Conservation (phyloP, 1,140 invertebrate species). For the Drosophila burlai region DNA sequence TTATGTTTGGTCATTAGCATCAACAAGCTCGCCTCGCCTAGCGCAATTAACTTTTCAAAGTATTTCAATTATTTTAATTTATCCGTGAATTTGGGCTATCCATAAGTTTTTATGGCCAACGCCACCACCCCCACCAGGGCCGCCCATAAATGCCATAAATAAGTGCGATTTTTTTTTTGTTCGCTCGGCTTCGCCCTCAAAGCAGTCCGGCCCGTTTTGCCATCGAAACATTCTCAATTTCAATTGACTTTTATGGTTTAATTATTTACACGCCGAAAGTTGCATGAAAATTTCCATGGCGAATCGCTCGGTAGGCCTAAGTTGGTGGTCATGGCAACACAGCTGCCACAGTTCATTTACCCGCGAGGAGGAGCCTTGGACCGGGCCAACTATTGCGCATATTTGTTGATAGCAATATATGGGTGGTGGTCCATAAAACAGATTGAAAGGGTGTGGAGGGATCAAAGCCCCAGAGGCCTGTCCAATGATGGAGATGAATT, state of each 20-base stretch:
- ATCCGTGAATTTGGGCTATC: constrained; percentile 69
- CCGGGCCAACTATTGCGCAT: constrained; percentile 47
- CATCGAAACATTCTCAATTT: constrained; percentile 27
- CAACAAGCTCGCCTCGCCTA: constrained; percentile 69
- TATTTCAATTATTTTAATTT: constrained; percentile 83
- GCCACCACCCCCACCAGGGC: not conserved
- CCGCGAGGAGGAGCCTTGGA: constrained; percentile 51
- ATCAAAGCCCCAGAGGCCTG: constrained; percentile 22
- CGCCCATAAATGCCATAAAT: constrained; percentile 47
- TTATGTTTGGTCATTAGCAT: constrained; percentile 81
- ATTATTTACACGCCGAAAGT: constrained; percentile 71
- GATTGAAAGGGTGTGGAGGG: constrained; percentile 19
- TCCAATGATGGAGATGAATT: constrained; percentile 3
- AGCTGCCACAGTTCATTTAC: constrained; percentile 66
- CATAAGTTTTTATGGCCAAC: constrained; percentile 61
- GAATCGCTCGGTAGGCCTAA: constrained; percentile 39
- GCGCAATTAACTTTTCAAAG: constrained; percentile 77
- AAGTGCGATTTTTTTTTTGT: constrained; percentile 19
- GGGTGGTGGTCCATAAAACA: constrained; percentile 13
- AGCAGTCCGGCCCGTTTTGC: constrained; percentile 9
- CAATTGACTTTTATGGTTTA: constrained; percentile 68
- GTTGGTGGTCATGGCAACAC: constrained; percentile 63
- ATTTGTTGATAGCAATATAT: constrained; percentile 42
- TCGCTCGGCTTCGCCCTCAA: not conserved
- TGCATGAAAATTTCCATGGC: constrained; percentile 71